Percentiles rank a stretch among this genome's conserved stretches.
Evolutionary conservation across 2,888 invertebrate species (phyloP).

Genomic region (Ophion ventricosus): DNA sequence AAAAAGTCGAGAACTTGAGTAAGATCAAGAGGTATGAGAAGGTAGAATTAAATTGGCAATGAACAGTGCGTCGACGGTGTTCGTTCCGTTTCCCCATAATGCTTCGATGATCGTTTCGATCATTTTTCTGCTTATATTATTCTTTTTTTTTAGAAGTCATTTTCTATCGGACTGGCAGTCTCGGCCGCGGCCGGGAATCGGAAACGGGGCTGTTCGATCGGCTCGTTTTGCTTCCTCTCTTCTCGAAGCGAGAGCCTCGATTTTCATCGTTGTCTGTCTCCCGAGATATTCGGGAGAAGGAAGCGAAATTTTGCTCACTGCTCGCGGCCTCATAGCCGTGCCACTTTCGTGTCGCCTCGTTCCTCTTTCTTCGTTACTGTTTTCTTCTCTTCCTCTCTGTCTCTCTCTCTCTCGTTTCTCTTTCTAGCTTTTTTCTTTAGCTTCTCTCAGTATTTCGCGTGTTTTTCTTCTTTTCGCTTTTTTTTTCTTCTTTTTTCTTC

Average conservation of each 20-base stretch:
- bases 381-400: not conserved
- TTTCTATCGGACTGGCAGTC: conserved; percentile 23
- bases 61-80: conserved; percentile 67
- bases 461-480: conserved; percentile 16
- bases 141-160: conserved; percentile 26
- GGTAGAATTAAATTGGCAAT: conserved; percentile 66
- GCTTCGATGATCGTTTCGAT: conserved; percentile 26
- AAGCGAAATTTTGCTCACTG: conserved; percentile 55
- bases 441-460: not conserved
- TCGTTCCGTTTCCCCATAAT: conserved; percentile 47
- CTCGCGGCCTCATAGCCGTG: conserved; percentile 65
- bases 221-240: not conserved
- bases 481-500: not conserved
- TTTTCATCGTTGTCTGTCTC: conserved; percentile 3
- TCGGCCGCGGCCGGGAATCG: not conserved
- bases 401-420: conserved; percentile 10
- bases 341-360: conserved; percentile 8
- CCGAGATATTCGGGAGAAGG: conserved; percentile 57
- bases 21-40: conserved; percentile 65
- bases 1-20: conserved; percentile 39
- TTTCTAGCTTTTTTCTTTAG: conserved; percentile 29
- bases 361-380: conserved; percentile 8
- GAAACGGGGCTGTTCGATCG: not conserved
- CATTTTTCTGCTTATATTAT: conserved; percentile 19
- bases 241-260: conserved; percentile 8